Base-by-base conservation (phyloP, 2,888 invertebrate genomes). In the Coleophora deauratella region DNA sequence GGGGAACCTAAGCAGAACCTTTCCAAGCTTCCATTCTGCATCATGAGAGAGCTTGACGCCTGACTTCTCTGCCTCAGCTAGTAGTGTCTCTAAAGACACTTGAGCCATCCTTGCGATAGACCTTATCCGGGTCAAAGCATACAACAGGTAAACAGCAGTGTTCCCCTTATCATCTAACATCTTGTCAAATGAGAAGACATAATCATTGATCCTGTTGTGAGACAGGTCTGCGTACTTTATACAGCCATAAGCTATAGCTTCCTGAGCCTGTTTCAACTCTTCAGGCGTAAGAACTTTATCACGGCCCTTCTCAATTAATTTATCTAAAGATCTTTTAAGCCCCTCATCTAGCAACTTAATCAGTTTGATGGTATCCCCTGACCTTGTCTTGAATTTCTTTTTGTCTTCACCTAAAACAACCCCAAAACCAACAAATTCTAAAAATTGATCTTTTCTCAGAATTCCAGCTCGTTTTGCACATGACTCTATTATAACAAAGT, bases 101-200 rank as follows among this genome's bases (percentile, higher is more conserved):
- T 93, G 90, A 1, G 94, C 93, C 49, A 89, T 94, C 36, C 96
- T 88, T 2, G 94, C 93, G 56, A 97, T 97, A 0, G 95, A 98
- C 62, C 94, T 90, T 51, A 99, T 99, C 33, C 99, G 88, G 9
- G 98, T 98, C 54, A 95, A 91, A 0, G 97, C 96, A 74, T 99
- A 99, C 7, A 99, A 79, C 39, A 99, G 85, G 69, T 99, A 99
- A 0, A 98, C 98, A 0, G 99, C 99, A 0, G 99, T 99, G 71
- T 99, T 99, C 9, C 99, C 99, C 69, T 95, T 94, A 71, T 99
- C 99, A 65, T 99, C 98, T 49, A 99, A 87, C 99, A 99, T 99
- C 88, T 97, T 97, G 66, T 99, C 98, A 77, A 98, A 99, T 1
- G 98, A 98, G 80, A 99, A 99, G 1, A 99, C 91, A 68, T 99